Evolutionary conservation across 2,113 vertebrate species (phyloP).

Genomic region (Rhagologus leucostigma): DNA sequence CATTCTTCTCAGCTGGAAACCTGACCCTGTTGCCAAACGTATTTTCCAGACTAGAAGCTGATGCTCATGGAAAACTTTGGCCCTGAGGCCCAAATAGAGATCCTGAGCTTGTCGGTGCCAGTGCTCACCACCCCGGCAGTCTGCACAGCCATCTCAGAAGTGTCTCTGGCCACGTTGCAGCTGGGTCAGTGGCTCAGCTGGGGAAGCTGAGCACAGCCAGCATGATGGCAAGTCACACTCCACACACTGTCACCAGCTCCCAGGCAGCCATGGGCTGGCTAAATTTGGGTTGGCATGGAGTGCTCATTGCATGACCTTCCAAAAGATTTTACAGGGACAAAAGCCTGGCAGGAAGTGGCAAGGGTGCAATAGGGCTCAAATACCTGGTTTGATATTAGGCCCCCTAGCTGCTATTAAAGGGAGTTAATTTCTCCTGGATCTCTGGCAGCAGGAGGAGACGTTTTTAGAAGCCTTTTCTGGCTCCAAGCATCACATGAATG

Average conservation of each 20-base stretch:
- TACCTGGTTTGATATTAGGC: neutral
- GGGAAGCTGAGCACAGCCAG: neutral
- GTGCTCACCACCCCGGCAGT: neutral
- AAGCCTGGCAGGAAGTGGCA: neutral
- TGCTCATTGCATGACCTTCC: neutral
- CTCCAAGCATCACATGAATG: neutral
- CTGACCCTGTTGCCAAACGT: conserved; percentile 9
- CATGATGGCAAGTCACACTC: neutral
- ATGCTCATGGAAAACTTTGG: neutral
- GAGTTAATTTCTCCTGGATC: neutral
- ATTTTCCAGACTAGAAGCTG: conserved; percentile 34
- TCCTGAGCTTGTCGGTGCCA: neutral
- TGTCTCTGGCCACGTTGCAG: neutral
- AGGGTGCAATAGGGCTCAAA: neutral
- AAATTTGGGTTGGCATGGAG: neutral
- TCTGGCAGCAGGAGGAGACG: neutral
- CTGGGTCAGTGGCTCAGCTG: neutral
- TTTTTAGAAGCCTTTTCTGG: neutral
- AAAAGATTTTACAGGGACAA: neutral
- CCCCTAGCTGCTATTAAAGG: neutral
- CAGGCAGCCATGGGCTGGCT: neutral
- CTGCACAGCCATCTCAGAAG: neutral
- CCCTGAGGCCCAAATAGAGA: neutral
- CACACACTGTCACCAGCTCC: neutral
- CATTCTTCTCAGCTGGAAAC: conserved; percentile 47